These are phyloP conservation scores for Dryadula phaetusa DNA, from an alignment of 2,888 invertebrate species.

Conservation along the genomic window DNA sequence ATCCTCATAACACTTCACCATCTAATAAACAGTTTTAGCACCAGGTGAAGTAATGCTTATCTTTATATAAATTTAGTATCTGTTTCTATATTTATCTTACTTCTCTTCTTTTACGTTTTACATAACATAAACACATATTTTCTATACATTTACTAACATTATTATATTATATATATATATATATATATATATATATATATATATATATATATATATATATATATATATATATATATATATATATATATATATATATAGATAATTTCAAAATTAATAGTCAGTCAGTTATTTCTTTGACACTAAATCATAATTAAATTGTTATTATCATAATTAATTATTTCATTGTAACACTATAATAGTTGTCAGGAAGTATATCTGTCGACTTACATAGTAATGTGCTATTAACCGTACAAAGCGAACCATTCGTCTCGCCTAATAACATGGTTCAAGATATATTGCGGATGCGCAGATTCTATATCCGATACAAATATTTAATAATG, in stretches of 20 bases:
- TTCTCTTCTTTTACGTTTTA: too few species aligned
- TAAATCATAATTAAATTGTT: slow-evolving; percentile 16
- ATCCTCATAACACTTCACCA: too few species aligned
- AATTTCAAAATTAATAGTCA: background rate
- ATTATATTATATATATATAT: too few species aligned
- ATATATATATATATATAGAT: background rate
- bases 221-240: too few species aligned
- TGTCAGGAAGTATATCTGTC: background rate
- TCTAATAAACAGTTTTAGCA: too few species aligned
- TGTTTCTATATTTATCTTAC: too few species aligned
- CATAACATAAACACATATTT: background rate
- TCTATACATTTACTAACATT: background rate
- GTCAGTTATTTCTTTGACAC: background rate
- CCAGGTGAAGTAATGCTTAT: too few species aligned
- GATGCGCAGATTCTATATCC: background rate
- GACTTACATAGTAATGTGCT: slow-evolving; percentile 11
- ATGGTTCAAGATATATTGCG: slow-evolving; percentile 7
- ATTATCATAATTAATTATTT: slow-evolving; percentile 12
- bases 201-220: too few species aligned
- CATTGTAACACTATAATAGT: slow-evolving; percentile 14
- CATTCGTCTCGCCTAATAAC: slow-evolving; percentile 12
- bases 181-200: too few species aligned
- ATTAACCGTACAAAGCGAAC: slow-evolving; percentile 18
- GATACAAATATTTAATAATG: background rate
- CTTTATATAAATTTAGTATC: too few species aligned